Conservation (phyloP, 2,888 invertebrate genomes). For the Nemotelus pantherinus region DNA sequence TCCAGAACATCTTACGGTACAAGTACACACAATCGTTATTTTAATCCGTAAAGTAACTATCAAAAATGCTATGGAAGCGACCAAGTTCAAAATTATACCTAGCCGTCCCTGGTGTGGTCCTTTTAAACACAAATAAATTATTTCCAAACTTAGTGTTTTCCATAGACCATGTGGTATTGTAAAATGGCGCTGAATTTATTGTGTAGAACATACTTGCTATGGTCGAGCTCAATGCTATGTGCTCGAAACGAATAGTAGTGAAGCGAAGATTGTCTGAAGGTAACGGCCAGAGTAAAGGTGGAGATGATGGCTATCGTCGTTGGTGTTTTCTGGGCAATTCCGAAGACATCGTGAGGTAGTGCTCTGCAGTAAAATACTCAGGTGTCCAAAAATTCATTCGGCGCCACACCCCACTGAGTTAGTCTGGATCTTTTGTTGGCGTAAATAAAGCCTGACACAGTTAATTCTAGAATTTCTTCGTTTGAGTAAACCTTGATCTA, state of each 20-base stretch:
- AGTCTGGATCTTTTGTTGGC: conserved; percentile 23
- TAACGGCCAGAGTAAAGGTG: conserved; percentile 57
- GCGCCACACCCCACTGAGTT: conserved; percentile 51
- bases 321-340: conserved; percentile 54
- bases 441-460: conserved; percentile 24
- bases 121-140: conserved; percentile 13
- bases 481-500: conserved; percentile 12
- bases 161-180: not conserved
- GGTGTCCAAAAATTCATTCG: conserved; percentile 50
- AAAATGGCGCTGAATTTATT: not conserved
- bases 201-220: not conserved
- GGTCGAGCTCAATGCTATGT: not conserved
- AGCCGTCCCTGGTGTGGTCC: no score
- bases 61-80: no score
- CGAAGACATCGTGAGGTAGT: not conserved
- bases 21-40: no score
- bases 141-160: not conserved
- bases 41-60: no score
- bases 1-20: no score
- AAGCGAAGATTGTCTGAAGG: conserved; percentile 51
- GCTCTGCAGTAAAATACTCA: conserved; percentile 41
- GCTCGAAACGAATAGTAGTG: not conserved
- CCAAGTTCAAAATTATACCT: no score
- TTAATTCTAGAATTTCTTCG: conserved; percentile 15
- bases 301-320: conserved; percentile 66